These are phyloP conservation scores for Pachypeltis micranthus DNA, from an alignment of 1,140 invertebrate species.

Conservation along the genomic window DNA sequence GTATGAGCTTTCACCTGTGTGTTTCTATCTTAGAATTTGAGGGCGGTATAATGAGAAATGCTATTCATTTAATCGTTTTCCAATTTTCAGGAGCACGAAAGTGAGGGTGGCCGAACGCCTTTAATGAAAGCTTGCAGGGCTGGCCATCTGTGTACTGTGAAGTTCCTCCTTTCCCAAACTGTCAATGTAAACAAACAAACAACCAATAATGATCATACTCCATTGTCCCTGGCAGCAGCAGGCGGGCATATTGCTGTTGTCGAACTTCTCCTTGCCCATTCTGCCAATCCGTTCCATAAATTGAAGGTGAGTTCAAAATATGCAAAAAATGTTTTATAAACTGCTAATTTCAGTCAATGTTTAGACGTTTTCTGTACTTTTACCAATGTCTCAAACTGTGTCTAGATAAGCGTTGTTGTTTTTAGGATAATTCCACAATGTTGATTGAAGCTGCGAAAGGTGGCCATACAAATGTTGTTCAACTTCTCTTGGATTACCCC, in stretches of 20 bases:
- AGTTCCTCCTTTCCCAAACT: conserved; percentile 85
- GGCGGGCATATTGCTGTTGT: conserved; percentile 89
- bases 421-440: conserved; percentile 92
- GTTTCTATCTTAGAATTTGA: neutral
- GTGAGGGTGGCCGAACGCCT: conserved; percentile 88
- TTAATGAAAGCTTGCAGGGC: conserved; percentile 98
- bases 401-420: conserved; percentile 11
- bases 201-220: conserved; percentile 96
- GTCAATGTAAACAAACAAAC: conserved; percentile 91
- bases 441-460: conserved; percentile 96
- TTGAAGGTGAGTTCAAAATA: conserved; percentile 53
- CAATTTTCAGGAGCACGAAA: conserved; percentile 64
- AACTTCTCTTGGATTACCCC: conserved; percentile 87
- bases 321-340: neutral
- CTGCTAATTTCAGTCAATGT: no score
- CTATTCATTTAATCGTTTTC: no score
- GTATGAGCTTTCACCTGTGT: conserved; percentile 33
- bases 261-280: conserved; percentile 74
- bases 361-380: neutral
- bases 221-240: conserved; percentile 90
- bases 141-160: conserved; percentile 95
- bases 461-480: conserved; percentile 89
- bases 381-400: neutral
- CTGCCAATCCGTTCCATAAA: conserved; percentile 90
- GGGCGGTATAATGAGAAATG: no score